phyloP scores from a whole-genome alignment of 2,113 vertebrate species.

The Bubalus kerabau region DNA sequence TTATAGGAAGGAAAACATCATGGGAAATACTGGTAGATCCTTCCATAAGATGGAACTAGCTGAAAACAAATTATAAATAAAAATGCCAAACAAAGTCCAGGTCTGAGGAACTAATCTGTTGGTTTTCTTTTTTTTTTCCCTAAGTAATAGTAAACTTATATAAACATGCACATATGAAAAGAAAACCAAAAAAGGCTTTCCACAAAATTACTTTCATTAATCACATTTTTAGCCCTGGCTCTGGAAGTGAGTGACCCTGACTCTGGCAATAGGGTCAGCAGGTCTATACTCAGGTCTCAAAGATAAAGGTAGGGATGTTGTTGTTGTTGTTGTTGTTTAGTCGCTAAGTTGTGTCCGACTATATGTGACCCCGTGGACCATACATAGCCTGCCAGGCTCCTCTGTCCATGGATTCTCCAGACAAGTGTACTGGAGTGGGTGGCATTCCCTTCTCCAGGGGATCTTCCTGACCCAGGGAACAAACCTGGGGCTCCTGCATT shows the following conservation, averaged over 20 bases:
- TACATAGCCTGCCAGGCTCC: background rate
- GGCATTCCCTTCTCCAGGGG: background rate
- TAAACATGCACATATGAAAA: background rate
- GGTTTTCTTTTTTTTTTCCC: background rate
- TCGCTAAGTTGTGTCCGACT: background rate
- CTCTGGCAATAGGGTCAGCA: background rate
- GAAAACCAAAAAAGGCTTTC: background rate
- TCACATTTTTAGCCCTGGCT: background rate
- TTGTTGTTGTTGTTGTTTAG: background rate
- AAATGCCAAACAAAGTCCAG: background rate
- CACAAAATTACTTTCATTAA: background rate
- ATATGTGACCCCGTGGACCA: background rate
- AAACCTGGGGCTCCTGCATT: rapidly evolving
- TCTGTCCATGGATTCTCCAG: background rate
- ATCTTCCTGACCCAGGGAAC: background rate
- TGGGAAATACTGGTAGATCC: background rate
- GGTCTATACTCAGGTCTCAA: background rate
- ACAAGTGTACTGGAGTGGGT: background rate
- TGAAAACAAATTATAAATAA: background rate
- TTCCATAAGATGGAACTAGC: background rate
- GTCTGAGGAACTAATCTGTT: background rate
- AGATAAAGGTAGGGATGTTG: too few species aligned
- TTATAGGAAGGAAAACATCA: background rate
- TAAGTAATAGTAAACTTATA: background rate
- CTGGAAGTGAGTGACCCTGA: background rate